Conservation (phyloP, 2,113 vertebrate species). For the Psophia crepitans region DNA sequence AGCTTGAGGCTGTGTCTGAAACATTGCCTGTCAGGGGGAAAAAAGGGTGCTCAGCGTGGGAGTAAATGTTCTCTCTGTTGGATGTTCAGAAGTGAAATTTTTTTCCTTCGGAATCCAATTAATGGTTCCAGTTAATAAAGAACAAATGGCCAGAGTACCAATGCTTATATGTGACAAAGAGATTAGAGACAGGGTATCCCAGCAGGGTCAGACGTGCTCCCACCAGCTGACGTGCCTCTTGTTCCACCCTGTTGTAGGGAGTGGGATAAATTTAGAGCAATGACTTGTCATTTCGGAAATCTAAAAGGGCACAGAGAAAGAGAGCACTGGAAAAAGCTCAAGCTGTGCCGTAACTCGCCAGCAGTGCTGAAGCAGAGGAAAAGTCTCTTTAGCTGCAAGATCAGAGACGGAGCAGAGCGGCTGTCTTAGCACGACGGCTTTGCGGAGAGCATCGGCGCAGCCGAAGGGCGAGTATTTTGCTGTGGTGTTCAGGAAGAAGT, state of each 20-base stretch:
- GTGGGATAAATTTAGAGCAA: not conserved
- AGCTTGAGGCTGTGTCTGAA: not conserved
- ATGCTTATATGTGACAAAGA: not conserved
- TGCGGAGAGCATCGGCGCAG: not conserved
- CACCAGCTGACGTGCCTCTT: not conserved
- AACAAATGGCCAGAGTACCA: not conserved
- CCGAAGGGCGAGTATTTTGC: accelerated
- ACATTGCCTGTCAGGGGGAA: not conserved
- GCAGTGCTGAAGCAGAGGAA: not conserved
- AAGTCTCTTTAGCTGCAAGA: not conserved
- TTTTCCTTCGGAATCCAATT: not conserved
- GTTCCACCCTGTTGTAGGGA: not conserved
- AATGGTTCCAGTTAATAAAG: constrained; percentile 21
- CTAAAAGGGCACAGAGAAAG: not conserved
- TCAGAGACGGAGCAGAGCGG: not conserved
- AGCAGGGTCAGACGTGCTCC: not conserved
- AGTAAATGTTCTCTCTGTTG: constrained; percentile 34
- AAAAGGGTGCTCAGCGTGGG: not conserved
- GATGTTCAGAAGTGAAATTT: not conserved
- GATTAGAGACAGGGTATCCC: not conserved
- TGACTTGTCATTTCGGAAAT: not conserved
- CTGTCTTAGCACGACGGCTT: not conserved
- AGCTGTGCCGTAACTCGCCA: not conserved
- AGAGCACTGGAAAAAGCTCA: not conserved
- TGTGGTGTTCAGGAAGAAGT: not conserved